Base-by-base conservation (phyloP, 1,140 invertebrate genomes). In the Brevipalpus yothersi region DNA sequence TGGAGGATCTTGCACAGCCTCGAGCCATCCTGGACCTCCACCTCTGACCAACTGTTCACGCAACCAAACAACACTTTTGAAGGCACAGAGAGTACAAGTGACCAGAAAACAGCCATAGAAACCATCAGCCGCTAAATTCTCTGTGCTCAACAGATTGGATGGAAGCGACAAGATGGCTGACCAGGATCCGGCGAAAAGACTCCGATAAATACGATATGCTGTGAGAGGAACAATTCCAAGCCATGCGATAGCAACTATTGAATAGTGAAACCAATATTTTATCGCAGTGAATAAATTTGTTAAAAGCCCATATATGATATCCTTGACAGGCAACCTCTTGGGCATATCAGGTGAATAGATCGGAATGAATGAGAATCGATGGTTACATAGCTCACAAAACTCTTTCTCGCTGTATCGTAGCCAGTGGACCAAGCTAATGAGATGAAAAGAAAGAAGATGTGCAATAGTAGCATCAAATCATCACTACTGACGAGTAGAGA, bases 281-380 rank as follows among this genome's bases (percentile, higher is more conserved):
- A 95, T 81, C 11, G 89, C 92, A 49, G 86, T 86, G 3, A 82
- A 80, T 10, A 96, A 79, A 62, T 89, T 95, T 5, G 81, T 80
- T 53, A 94, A 76, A 19, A 97, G 72, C 1, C 93, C 92, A 59
- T 81, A 82, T 0, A 90, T 76, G 1, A 94, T 86, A 70, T 93
- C 90, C 63, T 80, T 78, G 23, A 97, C 75, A 0, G 94, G 94
- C 63, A 99, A 72, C 61, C 93, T 76, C 54, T 93, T 82, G 11
- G 94, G 94, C 94, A 98, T 99, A 69, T 98, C 92, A 23, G 92
- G 88, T 11, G 91, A 91, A 75, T 98, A 99, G 64, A 99, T 97
- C 60, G 94, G 93, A 68, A 88, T 92, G 69, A 99, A 99, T 4
- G 91, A 91, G 74, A 96, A 98, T 41, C 87, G 80, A 70, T 98